Base-by-base conservation (phyloP, 2,797 vertebrate species). In the Anguilla marmorata region DNA sequence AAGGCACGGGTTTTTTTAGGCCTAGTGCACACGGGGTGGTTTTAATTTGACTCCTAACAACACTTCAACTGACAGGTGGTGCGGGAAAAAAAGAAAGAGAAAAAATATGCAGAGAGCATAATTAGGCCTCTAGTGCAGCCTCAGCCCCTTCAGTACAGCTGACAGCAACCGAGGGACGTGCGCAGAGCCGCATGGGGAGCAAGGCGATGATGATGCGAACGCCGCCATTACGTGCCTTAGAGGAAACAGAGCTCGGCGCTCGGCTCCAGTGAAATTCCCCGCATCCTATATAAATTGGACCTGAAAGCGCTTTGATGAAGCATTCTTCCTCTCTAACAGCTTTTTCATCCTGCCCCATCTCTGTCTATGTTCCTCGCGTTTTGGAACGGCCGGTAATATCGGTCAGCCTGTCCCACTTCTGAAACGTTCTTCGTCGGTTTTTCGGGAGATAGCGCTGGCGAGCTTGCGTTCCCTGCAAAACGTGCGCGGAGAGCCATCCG, bases 291-390 rank as follows among this genome's bases (percentile, higher is more conserved):
- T 50, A 82, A 7, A 82, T 50, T 2, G 79, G 2, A 45, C 6
- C 79, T 82, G 79, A 82, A 50, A 82, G 79, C 24, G 6, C 79
- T 48, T 50, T 82, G 24, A 80, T 80, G 76, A 19, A 37, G 72
- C 30, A 12, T 33, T 37, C 72, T 76, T 33, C 14, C 12, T 41
- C 74, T 79, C 33, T 37, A 14, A 41, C 74, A 33, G 33, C 74
- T 45, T 41, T 41, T 21, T 79, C 74, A 21, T 21, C 74, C 74
- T 21, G 8, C 14, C 74, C 66, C 27, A 11, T 30, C 12, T 79
- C 33, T 79, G 12, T 16, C 12, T 8, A 45, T 41, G 6, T 79
- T 33, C 66, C 2, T 27, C 27, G 1, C n/a, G 2, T 33, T 79
- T 79, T 19, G 33, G 33, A 79, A 79, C 30, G 74, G 11, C 16